phyloP scores from a whole-genome alignment of 2,888 invertebrate species.

The Nasonovia ribisnigri region DNA sequence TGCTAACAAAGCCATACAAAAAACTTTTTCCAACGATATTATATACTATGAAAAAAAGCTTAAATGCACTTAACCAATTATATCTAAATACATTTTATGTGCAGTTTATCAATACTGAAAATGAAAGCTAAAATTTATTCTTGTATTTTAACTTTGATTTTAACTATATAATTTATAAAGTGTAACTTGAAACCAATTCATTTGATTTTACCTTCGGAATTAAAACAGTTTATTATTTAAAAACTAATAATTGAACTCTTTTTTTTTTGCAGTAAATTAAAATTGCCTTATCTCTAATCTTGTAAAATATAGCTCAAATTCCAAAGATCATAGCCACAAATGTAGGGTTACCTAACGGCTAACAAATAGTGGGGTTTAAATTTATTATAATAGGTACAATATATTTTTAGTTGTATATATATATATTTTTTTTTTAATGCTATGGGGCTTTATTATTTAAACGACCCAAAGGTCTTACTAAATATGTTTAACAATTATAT shows the following conservation, averaged over 20 bases:
- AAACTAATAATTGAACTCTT: neutral
- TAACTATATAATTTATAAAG: neutral
- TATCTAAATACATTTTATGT: neutral
- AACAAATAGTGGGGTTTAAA: neutral
- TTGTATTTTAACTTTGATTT: neutral
- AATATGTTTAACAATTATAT: too few relatives aligned
- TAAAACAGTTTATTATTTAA: neutral
- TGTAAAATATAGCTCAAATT: neutral
- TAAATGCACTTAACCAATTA: slow-evolving; percentile 25
- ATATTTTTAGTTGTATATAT: neutral
- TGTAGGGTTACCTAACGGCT: neutral
- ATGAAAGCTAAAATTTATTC: neutral
- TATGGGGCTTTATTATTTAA: too few relatives aligned
- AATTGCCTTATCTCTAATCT: neutral
- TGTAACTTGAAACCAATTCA: neutral
- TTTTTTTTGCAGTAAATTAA: neutral
- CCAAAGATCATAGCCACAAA: neutral
- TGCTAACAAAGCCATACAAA: slow-evolving; percentile 38
- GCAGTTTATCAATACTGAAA: neutral
- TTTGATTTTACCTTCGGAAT: neutral
- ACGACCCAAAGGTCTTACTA: too few relatives aligned
- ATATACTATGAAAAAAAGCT: neutral
- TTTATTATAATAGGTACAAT: neutral
- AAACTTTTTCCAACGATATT: slow-evolving; percentile 4
- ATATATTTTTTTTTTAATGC: too few relatives aligned